Conservation (phyloP, 1,140 invertebrate species). For the Meloidogyne hapla region DNA sequence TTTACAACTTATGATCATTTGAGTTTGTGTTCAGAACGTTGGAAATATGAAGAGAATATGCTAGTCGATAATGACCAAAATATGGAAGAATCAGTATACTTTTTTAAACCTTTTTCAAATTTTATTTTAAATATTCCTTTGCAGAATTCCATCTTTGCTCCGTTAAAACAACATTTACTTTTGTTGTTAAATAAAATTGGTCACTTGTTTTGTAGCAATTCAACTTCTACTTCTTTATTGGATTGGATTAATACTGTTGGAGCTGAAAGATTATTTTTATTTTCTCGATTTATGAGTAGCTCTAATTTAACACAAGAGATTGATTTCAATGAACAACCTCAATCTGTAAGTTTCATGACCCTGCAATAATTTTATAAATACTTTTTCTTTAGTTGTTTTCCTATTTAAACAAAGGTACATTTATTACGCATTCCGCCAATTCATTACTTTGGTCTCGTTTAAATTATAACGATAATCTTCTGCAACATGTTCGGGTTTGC, state of each 20-base stretch:
- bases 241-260: neutral
- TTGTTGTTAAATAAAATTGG: neutral
- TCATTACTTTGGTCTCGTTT: slow-evolving; percentile 10
- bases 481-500: neutral
- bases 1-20: neutral
- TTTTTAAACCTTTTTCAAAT: too few species aligned
- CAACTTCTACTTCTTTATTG: neutral
- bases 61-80: neutral
- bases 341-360: neutral
- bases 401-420: neutral
- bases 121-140: neutral
- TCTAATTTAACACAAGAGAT: neutral
- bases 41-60: neutral
- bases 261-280: neutral
- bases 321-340: neutral
- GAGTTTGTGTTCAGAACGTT: neutral
- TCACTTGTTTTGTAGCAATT: neutral
- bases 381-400: slow-evolving; percentile 10
- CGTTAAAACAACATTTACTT: neutral
- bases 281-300: neutral
- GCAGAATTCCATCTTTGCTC: neutral
- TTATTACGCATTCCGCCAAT: slow-evolving; percentile 15
- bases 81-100: neutral
- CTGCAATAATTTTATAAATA: neutral
- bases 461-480: neutral